A percentile compares a stretch with the other conserved stretches of the same genome.
Evolutionary conservation across 2,888 invertebrate genomes (phyloP).

Genomic region (Pherbina coryleti): DNA sequence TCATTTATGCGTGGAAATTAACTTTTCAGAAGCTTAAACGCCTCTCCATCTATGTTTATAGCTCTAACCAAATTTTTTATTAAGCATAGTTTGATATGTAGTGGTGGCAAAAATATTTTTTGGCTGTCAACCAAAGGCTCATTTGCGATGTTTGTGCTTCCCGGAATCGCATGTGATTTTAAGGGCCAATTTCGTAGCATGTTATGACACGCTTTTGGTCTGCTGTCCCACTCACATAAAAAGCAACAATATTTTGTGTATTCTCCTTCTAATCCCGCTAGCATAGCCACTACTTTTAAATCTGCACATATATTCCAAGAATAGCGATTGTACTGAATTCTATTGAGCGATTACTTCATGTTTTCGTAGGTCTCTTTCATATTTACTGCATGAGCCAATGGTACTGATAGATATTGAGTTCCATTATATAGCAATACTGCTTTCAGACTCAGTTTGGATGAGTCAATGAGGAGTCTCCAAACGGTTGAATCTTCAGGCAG

Average conservation of each 20-base stretch:
- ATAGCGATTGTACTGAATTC: not conserved
- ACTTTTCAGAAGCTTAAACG: not conserved
- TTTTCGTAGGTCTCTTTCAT: not conserved
- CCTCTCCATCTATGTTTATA: not conserved
- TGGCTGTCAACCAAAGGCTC: not conserved
- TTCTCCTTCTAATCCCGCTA: not conserved
- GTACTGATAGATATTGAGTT: not conserved
- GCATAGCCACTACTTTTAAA: constrained; percentile 4
- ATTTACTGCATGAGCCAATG: not conserved
- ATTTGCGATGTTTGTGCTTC: not conserved
- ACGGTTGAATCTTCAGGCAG: not conserved
- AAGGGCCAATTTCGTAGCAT: not conserved
- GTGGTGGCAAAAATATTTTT: not conserved
- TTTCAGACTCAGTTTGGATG: not conserved
- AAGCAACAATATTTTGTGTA: constrained; percentile 20
- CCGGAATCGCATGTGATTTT: too few relatives aligned
- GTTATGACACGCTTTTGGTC: not conserved
- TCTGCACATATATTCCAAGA: not conserved
- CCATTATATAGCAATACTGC: not conserved
- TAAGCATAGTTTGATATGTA: not conserved
- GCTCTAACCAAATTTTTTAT: not conserved
- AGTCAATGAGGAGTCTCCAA: not conserved
- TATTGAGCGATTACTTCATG: not conserved
- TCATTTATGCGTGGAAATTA: not conserved
- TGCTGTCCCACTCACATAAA: constrained; percentile 6